These are phyloP conservation scores for Dasysyrphus albostriatus DNA, from an alignment of 2,888 invertebrate species.

Conservation along the genomic window DNA sequence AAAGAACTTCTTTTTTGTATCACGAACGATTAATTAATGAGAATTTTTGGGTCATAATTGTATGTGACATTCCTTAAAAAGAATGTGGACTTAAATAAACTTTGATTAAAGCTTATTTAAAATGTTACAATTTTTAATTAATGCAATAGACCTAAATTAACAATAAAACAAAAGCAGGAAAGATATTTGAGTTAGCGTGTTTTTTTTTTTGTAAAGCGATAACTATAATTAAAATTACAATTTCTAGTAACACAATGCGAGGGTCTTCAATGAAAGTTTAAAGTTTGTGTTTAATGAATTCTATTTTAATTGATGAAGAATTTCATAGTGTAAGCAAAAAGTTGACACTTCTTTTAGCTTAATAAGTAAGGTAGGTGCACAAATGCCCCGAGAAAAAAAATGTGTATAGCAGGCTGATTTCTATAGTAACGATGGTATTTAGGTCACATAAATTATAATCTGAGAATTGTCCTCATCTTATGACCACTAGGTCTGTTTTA, in stretches of 20 bases:
- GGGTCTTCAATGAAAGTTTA: no score
- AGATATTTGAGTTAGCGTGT: not conserved
- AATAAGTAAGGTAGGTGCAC: no score
- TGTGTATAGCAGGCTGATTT: no score
- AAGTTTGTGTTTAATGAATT: no score
- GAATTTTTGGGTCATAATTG: slow-evolving; percentile 24
- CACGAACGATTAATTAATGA: slow-evolving; percentile 1
- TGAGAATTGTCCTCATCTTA: no score
- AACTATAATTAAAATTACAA: not conserved
- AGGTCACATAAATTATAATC: no score
- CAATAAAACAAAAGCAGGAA: not conserved
- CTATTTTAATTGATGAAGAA: no score
- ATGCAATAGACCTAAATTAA: not conserved
- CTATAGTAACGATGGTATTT: no score
- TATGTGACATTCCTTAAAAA: not conserved
- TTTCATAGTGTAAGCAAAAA: no score
- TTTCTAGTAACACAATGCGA: not conserved
- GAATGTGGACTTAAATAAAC: not conserved
- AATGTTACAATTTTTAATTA: slow-evolving; percentile 1
- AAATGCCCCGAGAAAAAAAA: no score
- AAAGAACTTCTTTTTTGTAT: not conserved
- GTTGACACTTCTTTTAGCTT: no score
- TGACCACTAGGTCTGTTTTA: no score
- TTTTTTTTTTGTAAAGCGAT: not conserved
- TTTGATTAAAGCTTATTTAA: slow-evolving; percentile 21